A percentile compares a stretch with the other conserved stretches of the same genome.
These are phyloP conservation scores for Naja naja DNA, from an alignment of 2,113 vertebrate genomes.

Conservation along the genomic window DNA sequence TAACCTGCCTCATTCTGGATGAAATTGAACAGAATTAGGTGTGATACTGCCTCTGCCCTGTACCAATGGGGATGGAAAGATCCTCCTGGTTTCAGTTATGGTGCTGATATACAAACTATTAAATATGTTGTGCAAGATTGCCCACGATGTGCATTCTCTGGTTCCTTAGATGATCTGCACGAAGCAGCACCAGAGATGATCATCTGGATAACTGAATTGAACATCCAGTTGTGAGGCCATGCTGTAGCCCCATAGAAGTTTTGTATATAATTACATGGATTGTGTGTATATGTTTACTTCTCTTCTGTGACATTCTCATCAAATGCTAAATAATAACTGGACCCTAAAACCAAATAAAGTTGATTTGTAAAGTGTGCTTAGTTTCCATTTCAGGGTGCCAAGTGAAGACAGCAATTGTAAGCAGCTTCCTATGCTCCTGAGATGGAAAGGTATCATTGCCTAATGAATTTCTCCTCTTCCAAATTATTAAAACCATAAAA, in stretches of 20 bases:
- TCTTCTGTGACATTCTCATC: neutral
- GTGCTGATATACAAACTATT: neutral
- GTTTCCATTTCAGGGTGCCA: neutral
- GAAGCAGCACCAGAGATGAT: neutral
- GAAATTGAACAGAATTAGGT: neutral
- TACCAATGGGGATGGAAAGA: neutral
- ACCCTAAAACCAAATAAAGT: neutral
- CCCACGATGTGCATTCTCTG: fast-evolving
- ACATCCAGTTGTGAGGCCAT: neutral
- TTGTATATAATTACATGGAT: neutral
- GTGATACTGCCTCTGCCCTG: neutral
- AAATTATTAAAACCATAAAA: neutral
- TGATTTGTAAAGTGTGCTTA: neutral
- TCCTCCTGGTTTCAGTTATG: neutral
- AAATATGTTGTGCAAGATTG: neutral
- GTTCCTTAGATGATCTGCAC: neutral
- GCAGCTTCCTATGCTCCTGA: neutral
- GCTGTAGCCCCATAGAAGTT: neutral
- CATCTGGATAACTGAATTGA: neutral
- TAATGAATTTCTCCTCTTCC: neutral
- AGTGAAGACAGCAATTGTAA: neutral
- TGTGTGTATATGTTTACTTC: neutral
- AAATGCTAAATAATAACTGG: neutral
- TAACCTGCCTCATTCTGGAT: neutral
- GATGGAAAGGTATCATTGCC: neutral